Evolutionary conservation across 2,113 vertebrate species (phyloP).

Genomic region (Ochotona princeps): DNA sequence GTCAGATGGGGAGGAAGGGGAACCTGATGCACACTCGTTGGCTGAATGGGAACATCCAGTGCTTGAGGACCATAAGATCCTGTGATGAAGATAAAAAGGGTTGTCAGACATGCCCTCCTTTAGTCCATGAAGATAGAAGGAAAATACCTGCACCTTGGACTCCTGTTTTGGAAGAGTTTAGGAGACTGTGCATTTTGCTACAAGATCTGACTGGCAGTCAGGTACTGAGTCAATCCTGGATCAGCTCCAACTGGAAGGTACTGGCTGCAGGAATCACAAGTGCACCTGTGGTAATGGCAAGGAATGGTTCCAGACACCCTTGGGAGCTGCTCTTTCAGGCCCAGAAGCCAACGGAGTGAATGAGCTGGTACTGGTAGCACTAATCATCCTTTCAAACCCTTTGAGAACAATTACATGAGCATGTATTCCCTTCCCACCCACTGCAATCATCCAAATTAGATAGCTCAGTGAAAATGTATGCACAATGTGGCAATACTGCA

Average conservation of each 20-base stretch:
- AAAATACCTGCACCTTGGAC: neutral
- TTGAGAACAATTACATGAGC: neutral
- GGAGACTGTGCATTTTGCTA: neutral
- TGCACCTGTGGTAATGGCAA: neutral
- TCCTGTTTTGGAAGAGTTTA: conserved; percentile 42
- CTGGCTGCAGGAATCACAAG: conserved; percentile 7
- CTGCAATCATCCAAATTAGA: neutral
- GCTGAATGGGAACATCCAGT: neutral
- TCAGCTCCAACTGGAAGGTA: conserved; percentile 48
- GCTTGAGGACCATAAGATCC: neutral
- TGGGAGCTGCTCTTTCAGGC: conserved; percentile 4
- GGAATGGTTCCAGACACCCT: neutral
- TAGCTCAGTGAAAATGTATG: neutral
- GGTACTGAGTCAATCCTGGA: neutral
- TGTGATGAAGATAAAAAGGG: neutral
- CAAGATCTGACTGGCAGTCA: neutral
- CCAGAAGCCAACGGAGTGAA: neutral
- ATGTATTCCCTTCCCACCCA: neutral
- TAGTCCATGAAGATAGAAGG: neutral
- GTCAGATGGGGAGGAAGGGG: neutral
- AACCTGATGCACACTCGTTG: neutral
- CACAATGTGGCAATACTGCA: neutral
- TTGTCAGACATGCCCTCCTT: neutral
- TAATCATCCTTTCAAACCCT: neutral
- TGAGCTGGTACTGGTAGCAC: neutral